A percentile compares a stretch with the other conserved stretches of the same genome.
Conservation (phyloP, 2,113 vertebrate species). For the Otis tarda region DNA sequence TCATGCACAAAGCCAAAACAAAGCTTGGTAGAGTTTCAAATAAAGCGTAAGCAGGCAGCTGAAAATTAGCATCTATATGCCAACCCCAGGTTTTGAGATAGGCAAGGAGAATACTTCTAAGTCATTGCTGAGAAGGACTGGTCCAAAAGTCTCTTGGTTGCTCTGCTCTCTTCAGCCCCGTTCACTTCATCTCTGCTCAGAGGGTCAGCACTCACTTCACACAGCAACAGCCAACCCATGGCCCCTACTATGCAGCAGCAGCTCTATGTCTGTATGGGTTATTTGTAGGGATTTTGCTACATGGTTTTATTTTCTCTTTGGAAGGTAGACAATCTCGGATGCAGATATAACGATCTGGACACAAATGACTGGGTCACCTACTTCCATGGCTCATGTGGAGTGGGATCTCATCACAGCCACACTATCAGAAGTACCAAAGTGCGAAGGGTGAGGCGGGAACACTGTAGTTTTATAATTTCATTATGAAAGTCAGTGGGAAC, state of each 20-base stretch:
- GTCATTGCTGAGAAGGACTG: background rate
- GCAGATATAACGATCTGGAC: accelerated
- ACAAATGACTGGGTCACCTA: background rate
- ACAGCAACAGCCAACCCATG: background rate
- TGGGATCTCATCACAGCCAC: background rate
- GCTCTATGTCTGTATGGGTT: background rate
- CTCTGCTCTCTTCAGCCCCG: accelerated
- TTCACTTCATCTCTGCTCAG: background rate
- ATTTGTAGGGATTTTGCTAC: background rate
- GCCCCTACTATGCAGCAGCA: background rate
- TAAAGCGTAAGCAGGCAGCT: background rate
- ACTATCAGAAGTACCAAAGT: background rate
- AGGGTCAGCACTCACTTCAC: background rate
- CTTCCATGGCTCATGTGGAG: accelerated
- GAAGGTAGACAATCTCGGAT: background rate
- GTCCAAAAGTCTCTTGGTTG: background rate
- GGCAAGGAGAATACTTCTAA: background rate
- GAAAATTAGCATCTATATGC: background rate
- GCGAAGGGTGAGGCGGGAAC: background rate
- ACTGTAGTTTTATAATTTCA: background rate
- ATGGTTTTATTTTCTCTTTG: background rate
- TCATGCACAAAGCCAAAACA: background rate
- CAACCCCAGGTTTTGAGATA: background rate
- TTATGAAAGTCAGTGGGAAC: background rate
- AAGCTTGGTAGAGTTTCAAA: background rate